A percentile compares a stretch with the other conserved stretches of the same genome.
phyloP scores from a whole-genome alignment of 2,113 vertebrate genomes.

The Anhinga rufa region DNA sequence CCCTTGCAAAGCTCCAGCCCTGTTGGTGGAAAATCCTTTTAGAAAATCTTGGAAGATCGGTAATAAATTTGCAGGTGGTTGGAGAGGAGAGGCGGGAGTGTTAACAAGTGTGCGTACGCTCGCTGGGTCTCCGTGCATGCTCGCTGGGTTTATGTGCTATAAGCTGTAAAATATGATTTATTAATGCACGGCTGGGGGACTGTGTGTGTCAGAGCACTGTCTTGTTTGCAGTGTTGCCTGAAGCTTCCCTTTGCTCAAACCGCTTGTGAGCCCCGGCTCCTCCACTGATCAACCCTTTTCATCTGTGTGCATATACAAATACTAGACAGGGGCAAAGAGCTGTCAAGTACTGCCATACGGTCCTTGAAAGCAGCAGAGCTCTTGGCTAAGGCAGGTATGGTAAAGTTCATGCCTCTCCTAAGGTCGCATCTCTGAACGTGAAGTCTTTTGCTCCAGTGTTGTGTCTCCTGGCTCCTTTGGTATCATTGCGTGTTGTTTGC shows the following conservation, averaged over 20 bases:
- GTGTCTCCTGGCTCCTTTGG: neutral
- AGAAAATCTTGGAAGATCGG: neutral
- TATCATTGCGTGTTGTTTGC: fast-evolving
- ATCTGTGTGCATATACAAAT: neutral
- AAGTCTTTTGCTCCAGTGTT: neutral
- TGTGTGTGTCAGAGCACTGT: neutral
- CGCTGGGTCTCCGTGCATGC: neutral
- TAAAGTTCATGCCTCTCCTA: neutral
- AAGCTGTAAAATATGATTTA: slow-evolving; percentile 35
- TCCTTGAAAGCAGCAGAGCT: neutral
- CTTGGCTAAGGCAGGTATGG: neutral
- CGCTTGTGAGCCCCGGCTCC: neutral
- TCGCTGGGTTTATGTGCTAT: neutral
- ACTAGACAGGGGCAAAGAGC: neutral
- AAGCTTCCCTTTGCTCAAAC: slow-evolving; percentile 13
- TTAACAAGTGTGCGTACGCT: neutral
- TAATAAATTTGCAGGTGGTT: neutral
- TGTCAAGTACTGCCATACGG: neutral
- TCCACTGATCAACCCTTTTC: neutral
- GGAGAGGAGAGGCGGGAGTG: neutral
- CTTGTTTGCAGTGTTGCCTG: slow-evolving; percentile 8
- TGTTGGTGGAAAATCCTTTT: neutral
- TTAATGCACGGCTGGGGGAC: neutral
- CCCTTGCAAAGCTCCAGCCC: neutral
- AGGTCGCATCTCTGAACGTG: neutral